Percentiles rank a stretch among this genome's conserved stretches.
Conservation (phyloP, 2,797 vertebrate species). For the Adelosebastes latens region DNA sequence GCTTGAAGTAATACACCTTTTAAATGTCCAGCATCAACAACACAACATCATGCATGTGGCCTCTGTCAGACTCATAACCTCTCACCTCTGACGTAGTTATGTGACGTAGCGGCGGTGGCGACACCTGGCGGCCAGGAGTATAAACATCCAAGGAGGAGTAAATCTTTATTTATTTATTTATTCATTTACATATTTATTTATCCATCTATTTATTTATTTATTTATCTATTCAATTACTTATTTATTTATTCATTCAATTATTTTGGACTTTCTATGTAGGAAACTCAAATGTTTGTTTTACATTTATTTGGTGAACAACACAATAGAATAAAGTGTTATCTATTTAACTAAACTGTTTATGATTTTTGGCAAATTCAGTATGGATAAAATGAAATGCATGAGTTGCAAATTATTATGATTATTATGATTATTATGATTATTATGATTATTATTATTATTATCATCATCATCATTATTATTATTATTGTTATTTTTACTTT, state of each 20-base stretch:
- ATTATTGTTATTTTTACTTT: too few species aligned
- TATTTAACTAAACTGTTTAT: neutral
- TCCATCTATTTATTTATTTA: too few species aligned
- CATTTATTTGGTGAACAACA: neutral
- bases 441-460: too few species aligned
- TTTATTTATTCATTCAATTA: too few species aligned
- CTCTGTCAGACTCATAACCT: conserved; percentile 25
- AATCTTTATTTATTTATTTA: too few species aligned
- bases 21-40: conserved; percentile 18
- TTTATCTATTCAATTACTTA: too few species aligned
- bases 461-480: too few species aligned
- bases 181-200: too few species aligned
- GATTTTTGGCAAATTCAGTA: neutral
- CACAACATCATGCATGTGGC: conserved; percentile 55
- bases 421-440: too few species aligned
- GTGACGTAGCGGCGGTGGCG: rapidly evolving
- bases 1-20: neutral
- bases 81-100: conserved; percentile 12
- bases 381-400: neutral
- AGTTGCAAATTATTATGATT: too few species aligned
- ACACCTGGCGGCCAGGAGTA: conserved; percentile 28
- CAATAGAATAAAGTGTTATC: neutral
- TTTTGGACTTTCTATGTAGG: neutral
- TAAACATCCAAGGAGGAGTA: neutral
- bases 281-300: neutral